These are phyloP conservation scores for Danio aesculapii DNA, from an alignment of 2,797 vertebrate species.

Conservation along the genomic window DNA sequence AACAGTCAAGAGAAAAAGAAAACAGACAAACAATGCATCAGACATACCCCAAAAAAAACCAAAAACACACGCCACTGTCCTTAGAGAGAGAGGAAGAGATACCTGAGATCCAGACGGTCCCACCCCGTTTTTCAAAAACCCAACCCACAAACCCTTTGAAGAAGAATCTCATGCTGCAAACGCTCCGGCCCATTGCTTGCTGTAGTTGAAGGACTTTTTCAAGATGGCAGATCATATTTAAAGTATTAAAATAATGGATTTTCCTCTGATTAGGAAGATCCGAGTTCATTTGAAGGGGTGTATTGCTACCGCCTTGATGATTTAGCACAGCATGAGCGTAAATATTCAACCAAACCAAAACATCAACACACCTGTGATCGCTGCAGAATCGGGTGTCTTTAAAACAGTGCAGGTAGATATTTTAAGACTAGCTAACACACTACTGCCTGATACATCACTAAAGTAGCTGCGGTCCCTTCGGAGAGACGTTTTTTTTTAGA, in stretches of 20 bases:
- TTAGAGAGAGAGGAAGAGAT: slow-evolving; percentile 80
- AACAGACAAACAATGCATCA: slow-evolving; percentile 4
- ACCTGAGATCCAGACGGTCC: slow-evolving; percentile 46
- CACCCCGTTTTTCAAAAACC: not conserved
- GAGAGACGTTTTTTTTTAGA: slow-evolving; percentile 56
- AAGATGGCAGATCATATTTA: slow-evolving; percentile 57
- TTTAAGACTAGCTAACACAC: slow-evolving; percentile 60
- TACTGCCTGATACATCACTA: slow-evolving; percentile 61
- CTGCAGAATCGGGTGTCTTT: slow-evolving; percentile 9
- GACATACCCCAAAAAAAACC: slow-evolving; percentile 56
- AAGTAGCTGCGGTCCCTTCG: slow-evolving; percentile 62
- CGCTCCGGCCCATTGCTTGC: slow-evolving; percentile 23
- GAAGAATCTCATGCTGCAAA: slow-evolving; percentile 76
- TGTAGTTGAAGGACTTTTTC: slow-evolving; percentile 50
- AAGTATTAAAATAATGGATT: slow-evolving; percentile 46
- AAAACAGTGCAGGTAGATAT: slow-evolving; percentile 58
- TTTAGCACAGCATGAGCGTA: slow-evolving; percentile 27
- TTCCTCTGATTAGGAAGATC: not conserved
- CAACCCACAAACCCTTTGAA: slow-evolving; percentile 19
- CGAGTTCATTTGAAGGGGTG: slow-evolving; percentile 37
- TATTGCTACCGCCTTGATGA: slow-evolving; percentile 69
- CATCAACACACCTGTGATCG: slow-evolving; percentile 47
- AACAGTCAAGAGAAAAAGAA: slow-evolving; percentile 30
- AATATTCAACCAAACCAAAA: slow-evolving; percentile 38
- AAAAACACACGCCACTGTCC: slow-evolving; percentile 71